These are phyloP conservation scores for Podarcis raffonei DNA, from an alignment of 2,113 vertebrate species.

Conservation along the genomic window DNA sequence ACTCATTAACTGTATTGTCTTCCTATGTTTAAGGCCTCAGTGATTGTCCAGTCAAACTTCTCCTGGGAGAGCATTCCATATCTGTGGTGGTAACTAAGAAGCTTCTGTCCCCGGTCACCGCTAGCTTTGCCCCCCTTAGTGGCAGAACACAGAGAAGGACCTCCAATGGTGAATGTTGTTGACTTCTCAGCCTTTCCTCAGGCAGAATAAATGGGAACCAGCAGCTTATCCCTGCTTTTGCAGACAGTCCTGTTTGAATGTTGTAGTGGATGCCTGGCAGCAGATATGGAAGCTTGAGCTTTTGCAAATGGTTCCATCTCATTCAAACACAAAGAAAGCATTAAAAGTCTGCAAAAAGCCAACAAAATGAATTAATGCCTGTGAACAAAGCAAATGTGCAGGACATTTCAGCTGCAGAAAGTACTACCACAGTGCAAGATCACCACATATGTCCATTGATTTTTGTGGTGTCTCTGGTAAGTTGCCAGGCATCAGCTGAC, in stretches of 20 bases:
- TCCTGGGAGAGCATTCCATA: too few species aligned
- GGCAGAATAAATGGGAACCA: neutral
- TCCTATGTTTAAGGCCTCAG: too few species aligned
- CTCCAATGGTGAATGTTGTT: too few species aligned
- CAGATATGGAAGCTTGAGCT: neutral
- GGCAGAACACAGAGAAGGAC: too few species aligned
- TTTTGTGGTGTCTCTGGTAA: neutral
- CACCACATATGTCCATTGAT: too few species aligned
- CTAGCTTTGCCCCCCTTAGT: too few species aligned
- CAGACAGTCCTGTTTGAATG: neutral
- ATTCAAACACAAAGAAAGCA: neutral
- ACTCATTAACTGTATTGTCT: too few species aligned
- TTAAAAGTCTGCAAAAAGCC: neutral
- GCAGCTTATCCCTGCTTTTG: neutral
- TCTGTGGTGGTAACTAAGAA: too few species aligned
- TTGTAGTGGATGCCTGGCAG: neutral
- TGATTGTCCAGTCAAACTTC: too few species aligned
- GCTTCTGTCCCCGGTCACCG: too few species aligned
- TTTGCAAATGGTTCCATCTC: neutral
- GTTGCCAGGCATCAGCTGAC: neutral
- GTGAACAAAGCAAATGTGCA: neutral
- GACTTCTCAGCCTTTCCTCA: neutral
- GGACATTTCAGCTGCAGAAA: neutral
- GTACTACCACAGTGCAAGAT: neutral
- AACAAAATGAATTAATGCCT: neutral